phyloP scores from a whole-genome alignment of 2,797 vertebrate genomes.

The Rhinophrynus dorsalis region DNA sequence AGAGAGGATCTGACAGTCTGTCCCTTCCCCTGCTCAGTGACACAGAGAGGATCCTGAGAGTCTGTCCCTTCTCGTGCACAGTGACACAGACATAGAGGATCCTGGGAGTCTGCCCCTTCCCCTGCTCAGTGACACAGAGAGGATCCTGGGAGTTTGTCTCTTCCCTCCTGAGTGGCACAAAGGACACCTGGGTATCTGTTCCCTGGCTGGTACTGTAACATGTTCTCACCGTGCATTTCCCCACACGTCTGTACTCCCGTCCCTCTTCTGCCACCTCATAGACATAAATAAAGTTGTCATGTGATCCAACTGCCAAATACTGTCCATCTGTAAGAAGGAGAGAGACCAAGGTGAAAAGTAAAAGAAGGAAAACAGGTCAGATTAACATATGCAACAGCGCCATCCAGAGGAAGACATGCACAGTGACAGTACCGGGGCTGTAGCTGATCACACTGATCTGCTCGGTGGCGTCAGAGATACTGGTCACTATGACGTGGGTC shows the following conservation, averaged over 20 bases:
- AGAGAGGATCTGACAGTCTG: too few species aligned
- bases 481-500: constrained; percentile 81
- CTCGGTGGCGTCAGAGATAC: constrained; percentile 87
- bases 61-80: too few species aligned
- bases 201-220: background rate
- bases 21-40: too few species aligned
- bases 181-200: background rate
- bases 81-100: too few species aligned
- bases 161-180: too few species aligned
- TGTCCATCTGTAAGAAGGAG: constrained; percentile 74
- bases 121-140: too few species aligned
- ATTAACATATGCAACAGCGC: background rate
- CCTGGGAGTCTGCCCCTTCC: too few species aligned
- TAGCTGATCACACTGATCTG: constrained; percentile 85
- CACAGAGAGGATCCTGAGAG: too few species aligned
- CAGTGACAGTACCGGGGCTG: constrained; percentile 76
- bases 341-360: background rate
- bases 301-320: constrained; percentile 85
- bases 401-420: background rate
- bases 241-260: constrained; percentile 82
- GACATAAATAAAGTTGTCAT: constrained; percentile 92
- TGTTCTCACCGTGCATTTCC: constrained; percentile 81
- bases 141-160: too few species aligned
- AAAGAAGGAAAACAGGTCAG: background rate
- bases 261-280: constrained; percentile 84